Percentiles rank a stretch among this genome's conserved stretches.
These are phyloP conservation scores for Aphaenogaster rudis DNA, from an alignment of 1,140 invertebrate species.

Conservation along the genomic window DNA sequence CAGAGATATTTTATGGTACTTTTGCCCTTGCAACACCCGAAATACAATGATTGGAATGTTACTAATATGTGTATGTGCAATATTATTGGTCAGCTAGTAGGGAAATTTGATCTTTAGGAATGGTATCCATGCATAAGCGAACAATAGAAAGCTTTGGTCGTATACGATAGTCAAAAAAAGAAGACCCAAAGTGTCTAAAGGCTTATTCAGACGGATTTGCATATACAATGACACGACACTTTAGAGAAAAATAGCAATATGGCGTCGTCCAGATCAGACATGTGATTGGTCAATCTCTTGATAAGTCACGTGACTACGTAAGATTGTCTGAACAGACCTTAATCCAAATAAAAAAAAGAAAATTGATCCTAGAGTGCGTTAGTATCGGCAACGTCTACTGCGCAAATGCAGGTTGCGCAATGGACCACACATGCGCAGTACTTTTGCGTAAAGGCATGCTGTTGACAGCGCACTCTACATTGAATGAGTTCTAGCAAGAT, in stretches of 20 bases:
- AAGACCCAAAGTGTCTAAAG: not conserved
- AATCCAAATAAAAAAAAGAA: not conserved
- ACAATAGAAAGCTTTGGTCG: not conserved
- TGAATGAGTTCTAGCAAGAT: not conserved
- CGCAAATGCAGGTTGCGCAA: not conserved
- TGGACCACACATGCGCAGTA: not conserved
- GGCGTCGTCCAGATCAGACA: not conserved
- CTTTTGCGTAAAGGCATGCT: not conserved
- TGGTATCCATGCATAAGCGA: not conserved
- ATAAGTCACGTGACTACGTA: not conserved
- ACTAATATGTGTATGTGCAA: not conserved
- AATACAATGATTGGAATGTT: slow-evolving; percentile 2
- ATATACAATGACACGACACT: not conserved
- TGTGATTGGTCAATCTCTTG: not conserved
- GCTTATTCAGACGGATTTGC: not conserved
- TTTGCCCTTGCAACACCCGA: not conserved
- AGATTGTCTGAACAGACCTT: not conserved
- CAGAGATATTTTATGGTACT: not conserved
- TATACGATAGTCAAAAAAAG: not conserved
- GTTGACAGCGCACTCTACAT: not conserved
- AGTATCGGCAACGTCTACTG: not conserved
- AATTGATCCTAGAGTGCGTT: not conserved
- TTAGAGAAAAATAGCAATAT: not conserved
- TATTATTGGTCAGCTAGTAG: slow-evolving; percentile 20
- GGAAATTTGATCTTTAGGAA: not conserved